A percentile compares a stretch with the other conserved stretches of the same genome.
These are phyloP conservation scores for Drosophila atripex DNA, from an alignment of 2,888 invertebrate genomes.

Conservation along the genomic window DNA sequence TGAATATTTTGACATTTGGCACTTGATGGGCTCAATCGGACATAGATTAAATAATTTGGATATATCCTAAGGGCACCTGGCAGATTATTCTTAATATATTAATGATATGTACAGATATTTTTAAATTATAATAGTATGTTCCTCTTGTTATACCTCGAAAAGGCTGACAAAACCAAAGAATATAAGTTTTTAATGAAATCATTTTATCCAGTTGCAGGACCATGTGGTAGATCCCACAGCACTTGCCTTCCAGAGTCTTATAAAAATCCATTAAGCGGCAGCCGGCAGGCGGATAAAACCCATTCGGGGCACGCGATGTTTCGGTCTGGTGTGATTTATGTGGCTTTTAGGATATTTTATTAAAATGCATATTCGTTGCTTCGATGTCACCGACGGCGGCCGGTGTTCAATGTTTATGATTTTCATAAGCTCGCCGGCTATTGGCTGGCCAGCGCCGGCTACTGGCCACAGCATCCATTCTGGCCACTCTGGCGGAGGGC, in stretches of 20 bases:
- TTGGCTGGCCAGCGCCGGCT: slow-evolving; percentile 48
- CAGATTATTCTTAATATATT: too few species aligned
- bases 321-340: slow-evolving; percentile 81
- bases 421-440: slow-evolving; percentile 82
- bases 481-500: slow-evolving; percentile 16
- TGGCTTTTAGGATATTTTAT: slow-evolving; percentile 84
- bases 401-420: slow-evolving; percentile 83
- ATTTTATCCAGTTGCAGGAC: slow-evolving; percentile 1
- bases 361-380: slow-evolving; percentile 85
- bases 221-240: not conserved
- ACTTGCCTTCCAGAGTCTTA: slow-evolving; percentile 2
- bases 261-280: slow-evolving; percentile 25
- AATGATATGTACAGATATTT: too few species aligned
- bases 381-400: slow-evolving; percentile 81
- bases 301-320: slow-evolving; percentile 26
- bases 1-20: slow-evolving; percentile 67
- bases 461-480: slow-evolving; percentile 26
- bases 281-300: slow-evolving; percentile 18
- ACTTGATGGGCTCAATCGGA: slow-evolving; percentile 48
- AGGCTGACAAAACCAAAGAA: not conserved
- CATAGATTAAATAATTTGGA: slow-evolving; percentile 27
- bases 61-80: slow-evolving; percentile 1
- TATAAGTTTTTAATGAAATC: slow-evolving; percentile 2
- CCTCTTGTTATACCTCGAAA: not conserved
- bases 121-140: not conserved